Conservation (phyloP, 2,797 vertebrate species). For the Eospalax fontanierii region DNA sequence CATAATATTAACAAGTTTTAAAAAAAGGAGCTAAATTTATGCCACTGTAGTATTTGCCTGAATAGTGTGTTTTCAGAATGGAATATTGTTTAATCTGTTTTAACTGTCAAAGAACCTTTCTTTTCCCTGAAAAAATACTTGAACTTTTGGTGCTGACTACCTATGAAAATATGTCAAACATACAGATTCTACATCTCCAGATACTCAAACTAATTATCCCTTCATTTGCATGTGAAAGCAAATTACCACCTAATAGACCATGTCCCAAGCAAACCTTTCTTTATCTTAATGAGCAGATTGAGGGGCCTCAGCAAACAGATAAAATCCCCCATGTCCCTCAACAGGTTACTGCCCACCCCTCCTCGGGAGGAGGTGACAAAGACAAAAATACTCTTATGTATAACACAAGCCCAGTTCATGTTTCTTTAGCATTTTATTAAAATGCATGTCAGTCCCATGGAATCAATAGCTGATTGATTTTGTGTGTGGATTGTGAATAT, state of each 20-base stretch:
- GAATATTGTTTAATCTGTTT: slow-evolving; percentile 76
- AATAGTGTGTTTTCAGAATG: slow-evolving; percentile 49
- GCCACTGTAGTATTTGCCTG: slow-evolving; percentile 68
- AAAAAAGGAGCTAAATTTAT: slow-evolving; percentile 1
- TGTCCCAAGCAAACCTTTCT: slow-evolving; percentile 89
- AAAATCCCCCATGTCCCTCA: slow-evolving; percentile 84
- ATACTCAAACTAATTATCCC: slow-evolving; percentile 90
- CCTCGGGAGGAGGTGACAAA: slow-evolving; percentile 53
- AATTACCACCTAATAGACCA: slow-evolving; percentile 90
- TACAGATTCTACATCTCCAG: slow-evolving; percentile 86
- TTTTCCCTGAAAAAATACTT: slow-evolving; percentile 82
- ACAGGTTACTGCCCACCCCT: slow-evolving; percentile 77
- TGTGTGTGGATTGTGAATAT: slow-evolving; percentile 3
- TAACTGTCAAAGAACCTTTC: slow-evolving; percentile 76
- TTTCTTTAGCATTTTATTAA: slow-evolving; percentile 65
- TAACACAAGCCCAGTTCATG: slow-evolving; percentile 64
- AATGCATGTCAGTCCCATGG: not conserved
- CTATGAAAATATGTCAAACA: slow-evolving; percentile 86
- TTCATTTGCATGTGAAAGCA: slow-evolving; percentile 92
- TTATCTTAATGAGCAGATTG: slow-evolving; percentile 90
- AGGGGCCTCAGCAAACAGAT: slow-evolving; percentile 87
- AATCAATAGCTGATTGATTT: slow-evolving; percentile 59
- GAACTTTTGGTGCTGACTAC: slow-evolving; percentile 79
- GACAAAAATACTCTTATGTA: slow-evolving; percentile 79
- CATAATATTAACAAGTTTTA: slow-evolving; percentile 55